Percentiles rank a stretch among this genome's conserved stretches.
Conservation (phyloP, 2,888 invertebrate species). For the Choreutis nemorana region DNA sequence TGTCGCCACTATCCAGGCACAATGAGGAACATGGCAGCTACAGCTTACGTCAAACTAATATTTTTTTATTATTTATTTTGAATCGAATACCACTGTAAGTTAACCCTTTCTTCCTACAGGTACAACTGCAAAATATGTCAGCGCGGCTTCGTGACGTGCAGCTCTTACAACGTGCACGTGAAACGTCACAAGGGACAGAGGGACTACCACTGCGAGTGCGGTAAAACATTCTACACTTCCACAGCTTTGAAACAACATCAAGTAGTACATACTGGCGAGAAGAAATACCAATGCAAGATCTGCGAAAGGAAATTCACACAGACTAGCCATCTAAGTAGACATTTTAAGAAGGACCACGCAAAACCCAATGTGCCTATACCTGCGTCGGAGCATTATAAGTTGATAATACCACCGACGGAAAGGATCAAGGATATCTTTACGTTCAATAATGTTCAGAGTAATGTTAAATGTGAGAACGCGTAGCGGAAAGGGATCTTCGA, state of each 20-base stretch:
- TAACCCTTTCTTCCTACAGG: constrained; percentile 21
- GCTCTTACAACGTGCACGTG: constrained; percentile 47
- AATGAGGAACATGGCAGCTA: no score
- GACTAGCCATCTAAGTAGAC: constrained; percentile 46
- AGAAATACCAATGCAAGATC: constrained; percentile 52
- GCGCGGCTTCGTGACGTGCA: constrained; percentile 50
- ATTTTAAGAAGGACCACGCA: constrained; percentile 48
- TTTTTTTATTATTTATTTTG: no score
- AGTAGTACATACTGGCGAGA: constrained; percentile 53
- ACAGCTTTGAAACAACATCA: constrained; percentile 51
- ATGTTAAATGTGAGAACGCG: no score
- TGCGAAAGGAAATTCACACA: constrained; percentile 54
- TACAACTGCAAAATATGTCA: constrained; percentile 49
- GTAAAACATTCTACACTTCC: constrained; percentile 54
- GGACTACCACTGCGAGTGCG: constrained; percentile 53
- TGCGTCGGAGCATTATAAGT: constrained; percentile 34
- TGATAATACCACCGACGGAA: constrained; percentile 23
- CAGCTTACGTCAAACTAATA: not conserved
- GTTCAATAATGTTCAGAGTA: no score
- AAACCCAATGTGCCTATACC: constrained; percentile 40
- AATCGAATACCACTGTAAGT: no score
- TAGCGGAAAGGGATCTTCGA: no score
- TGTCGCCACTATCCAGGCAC: no score
- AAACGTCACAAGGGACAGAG: constrained; percentile 53
- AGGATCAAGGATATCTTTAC: no score